phyloP scores from a whole-genome alignment of 2,888 invertebrate species.

The Xestoiulus laeticollis region DNA sequence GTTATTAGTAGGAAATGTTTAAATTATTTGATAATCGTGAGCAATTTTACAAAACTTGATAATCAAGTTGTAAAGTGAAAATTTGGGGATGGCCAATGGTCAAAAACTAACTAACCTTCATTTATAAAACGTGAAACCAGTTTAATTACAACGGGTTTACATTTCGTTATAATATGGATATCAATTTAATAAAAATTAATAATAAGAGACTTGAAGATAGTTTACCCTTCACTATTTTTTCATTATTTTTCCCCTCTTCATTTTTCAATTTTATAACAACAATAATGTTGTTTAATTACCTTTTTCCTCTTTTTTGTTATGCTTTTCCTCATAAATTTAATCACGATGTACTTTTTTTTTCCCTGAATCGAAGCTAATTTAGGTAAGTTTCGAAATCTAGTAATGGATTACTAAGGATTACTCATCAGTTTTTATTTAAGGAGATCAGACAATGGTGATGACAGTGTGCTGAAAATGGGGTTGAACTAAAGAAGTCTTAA shows the following conservation, averaged over 20 bases:
- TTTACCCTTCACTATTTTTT: neutral
- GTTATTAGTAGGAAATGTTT: neutral
- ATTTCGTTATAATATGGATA: neutral
- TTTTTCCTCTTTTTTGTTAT: neutral
- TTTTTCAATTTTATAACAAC: neutral
- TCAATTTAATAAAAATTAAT: neutral
- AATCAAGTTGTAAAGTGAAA: neutral
- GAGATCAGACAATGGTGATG: neutral
- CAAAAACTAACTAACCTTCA: neutral
- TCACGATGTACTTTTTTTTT: neutral
- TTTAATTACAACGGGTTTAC: neutral
- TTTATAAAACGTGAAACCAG: neutral
- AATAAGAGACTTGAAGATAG: neutral
- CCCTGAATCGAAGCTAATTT: neutral
- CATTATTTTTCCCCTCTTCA: neutral
- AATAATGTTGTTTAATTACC: neutral
- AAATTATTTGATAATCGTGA: neutral
- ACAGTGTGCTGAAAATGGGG: neutral
- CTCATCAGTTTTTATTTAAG: neutral
- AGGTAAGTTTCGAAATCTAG: neutral
- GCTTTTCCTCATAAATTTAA: neutral
- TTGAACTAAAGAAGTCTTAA: too few species aligned
- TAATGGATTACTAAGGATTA: neutral
- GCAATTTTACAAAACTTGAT: neutral
- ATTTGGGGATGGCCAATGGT: neutral